Evolutionary conservation across 1,140 invertebrate species (phyloP).

Genomic region (Trichoplusia ni): DNA sequence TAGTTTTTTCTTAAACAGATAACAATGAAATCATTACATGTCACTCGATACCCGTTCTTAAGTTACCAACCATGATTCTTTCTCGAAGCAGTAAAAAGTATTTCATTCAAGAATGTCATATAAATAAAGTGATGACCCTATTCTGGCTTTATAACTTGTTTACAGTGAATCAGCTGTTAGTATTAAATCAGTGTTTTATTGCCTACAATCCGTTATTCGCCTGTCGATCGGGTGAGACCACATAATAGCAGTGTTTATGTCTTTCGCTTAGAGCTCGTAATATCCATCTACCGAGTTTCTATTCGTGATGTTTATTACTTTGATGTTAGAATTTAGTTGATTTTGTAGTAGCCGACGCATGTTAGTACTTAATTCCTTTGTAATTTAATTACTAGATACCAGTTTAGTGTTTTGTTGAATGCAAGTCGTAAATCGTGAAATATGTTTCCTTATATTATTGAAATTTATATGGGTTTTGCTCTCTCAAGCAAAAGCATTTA

Average conservation of each 20-base stretch:
- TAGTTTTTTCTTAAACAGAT: too few relatives aligned
- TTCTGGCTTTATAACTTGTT: conserved; percentile 35
- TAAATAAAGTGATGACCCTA: conserved; percentile 28
- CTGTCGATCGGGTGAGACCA: conserved; percentile 18
- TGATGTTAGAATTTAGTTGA: not conserved
- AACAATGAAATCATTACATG: too few relatives aligned
- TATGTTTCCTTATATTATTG: too few relatives aligned
- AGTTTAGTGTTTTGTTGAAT: not conserved
- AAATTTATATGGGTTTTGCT: too few relatives aligned
- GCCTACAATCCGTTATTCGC: conserved; percentile 24
- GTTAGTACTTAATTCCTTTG: not conserved
- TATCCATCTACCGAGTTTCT: not conserved
- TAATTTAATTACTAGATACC: not conserved
- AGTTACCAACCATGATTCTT: conserved; percentile 2
- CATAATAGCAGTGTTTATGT: conserved; percentile 23
- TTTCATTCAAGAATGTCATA: conserved; percentile 18
- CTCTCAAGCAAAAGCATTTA: too few relatives aligned
- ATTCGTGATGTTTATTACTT: conserved; percentile 10
- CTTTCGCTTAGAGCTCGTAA: not conserved
- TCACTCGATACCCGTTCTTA: not conserved
- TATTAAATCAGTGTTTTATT: conserved; percentile 38
- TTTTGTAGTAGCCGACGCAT: not conserved
- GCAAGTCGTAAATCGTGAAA: too few relatives aligned
- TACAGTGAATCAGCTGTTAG: conserved; percentile 36
- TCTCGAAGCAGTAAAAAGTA: conserved; percentile 10